These are phyloP conservation scores for Rhadinocentrus ornatus DNA, from an alignment of 2,797 vertebrate genomes.

Conservation along the genomic window DNA sequence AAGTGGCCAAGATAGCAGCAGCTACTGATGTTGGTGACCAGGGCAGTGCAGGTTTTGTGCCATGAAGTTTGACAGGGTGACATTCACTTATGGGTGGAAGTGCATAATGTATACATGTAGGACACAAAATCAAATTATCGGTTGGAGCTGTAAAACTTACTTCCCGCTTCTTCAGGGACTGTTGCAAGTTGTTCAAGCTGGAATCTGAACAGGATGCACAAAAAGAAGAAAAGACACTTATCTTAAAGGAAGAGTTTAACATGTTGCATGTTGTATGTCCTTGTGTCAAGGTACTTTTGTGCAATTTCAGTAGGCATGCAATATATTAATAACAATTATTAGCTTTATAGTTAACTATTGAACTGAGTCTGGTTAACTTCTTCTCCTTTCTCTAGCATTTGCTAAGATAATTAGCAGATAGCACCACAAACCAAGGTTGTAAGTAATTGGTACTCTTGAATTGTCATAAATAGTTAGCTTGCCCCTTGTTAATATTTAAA, in stretches of 20 bases:
- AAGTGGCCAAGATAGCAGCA: conserved; percentile 53
- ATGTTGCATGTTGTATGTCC: not conserved
- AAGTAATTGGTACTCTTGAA: too few species aligned
- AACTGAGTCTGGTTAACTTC: too few species aligned
- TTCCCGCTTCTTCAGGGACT: conserved; percentile 43
- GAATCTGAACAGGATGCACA: not conserved
- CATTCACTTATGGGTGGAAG: conserved; percentile 60
- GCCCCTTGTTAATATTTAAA: not conserved
- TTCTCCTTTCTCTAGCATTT: too few species aligned
- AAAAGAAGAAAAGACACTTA: conserved; percentile 2
- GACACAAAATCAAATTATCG: conserved; percentile 49
- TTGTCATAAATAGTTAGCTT: not conserved
- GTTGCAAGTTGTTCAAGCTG: conserved; percentile 13
- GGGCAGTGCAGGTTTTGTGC: conserved; percentile 32
- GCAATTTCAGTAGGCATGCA: not conserved
- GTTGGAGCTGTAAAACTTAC: conserved; percentile 48
- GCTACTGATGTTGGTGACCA: conserved; percentile 17
- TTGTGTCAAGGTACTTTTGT: not conserved
- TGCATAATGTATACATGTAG: conserved; percentile 46
- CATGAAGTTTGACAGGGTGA: conserved; percentile 24
- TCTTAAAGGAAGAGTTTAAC: not conserved
- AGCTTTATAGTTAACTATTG: too few species aligned
- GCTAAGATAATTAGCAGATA: too few species aligned
- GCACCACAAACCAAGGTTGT: too few species aligned
- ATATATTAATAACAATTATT: too few species aligned